phyloP scores from a whole-genome alignment of 1,140 invertebrate species.

The Akabosia matsudoensis region DNA sequence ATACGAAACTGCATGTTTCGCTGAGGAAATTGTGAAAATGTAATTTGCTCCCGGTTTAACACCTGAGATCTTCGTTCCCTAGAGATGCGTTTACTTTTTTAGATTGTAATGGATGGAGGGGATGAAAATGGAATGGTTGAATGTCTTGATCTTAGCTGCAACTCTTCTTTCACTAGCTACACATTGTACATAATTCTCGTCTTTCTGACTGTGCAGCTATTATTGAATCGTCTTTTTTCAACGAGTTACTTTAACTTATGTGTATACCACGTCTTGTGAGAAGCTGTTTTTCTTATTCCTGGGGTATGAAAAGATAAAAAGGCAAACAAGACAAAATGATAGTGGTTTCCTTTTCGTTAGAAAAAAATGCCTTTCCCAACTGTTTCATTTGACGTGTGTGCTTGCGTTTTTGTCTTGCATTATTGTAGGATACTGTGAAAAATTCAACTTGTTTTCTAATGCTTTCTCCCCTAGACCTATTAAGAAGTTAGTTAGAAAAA shows the following conservation, averaged over 20 bases:
- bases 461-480: conserved; percentile 12
- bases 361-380: no score
- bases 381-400: not conserved
- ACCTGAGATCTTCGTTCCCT: conserved; percentile 42
- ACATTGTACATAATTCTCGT: not conserved
- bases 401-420: not conserved
- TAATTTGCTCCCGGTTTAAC: conserved; percentile 44
- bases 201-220: not conserved
- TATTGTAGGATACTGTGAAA: not conserved
- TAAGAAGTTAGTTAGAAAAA: conserved; percentile 25
- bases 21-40: conserved; percentile 43
- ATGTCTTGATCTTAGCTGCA: conserved; percentile 32
- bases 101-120: conserved; percentile 23
- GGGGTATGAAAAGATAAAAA: conserved; percentile 18
- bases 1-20: not conserved
- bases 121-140: conserved; percentile 33
- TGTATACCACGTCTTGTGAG: not conserved
- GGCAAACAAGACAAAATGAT: conserved; percentile 15
- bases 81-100: conserved; percentile 33
- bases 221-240: not conserved
- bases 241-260: not conserved
- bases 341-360: conserved; percentile 3
- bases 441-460: not conserved
- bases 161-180: not conserved
- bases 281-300: not conserved